Evolutionary conservation across 2,113 vertebrate genomes (phyloP), one percentile per base, ranked within the genome.

Genomic region (Brachypteracias leptosomus): DNA sequence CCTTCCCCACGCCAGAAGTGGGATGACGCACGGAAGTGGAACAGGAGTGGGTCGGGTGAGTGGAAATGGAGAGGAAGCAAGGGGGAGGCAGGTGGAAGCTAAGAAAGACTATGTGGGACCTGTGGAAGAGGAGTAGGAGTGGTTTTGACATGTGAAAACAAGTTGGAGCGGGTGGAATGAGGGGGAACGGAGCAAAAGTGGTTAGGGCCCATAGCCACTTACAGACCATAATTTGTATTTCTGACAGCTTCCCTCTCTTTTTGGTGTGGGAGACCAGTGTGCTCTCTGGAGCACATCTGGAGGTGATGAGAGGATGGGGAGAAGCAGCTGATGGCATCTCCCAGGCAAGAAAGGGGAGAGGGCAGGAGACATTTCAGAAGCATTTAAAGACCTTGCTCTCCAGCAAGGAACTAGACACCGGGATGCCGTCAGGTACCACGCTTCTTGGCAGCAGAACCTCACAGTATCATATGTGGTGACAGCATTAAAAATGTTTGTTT

Each of bases 101-200:
- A 75, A 92, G 80, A 66, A 89, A 91, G 88, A 57, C 61, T 89
- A 66, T 2, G 76, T 75, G 80, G 76, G 80, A 94, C 88, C 83
- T 92, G 76, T 44, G 66, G 93, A 95, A 90, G 62, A 61, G 22
- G 61, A 94, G 96, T 95, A 72, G 96, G 96, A 90, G 93, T 77
- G 88, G 36, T n/a, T 96, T 66, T 96, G 96, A 93, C 96, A 87
- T 90, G 88, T 79, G 96, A 89, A 87, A 96, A 96, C 29, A 73
- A 93, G 92, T 87, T 82, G 88, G 66, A 92, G 70, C 1, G 1
- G 49, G 57, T 68, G 58, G 76, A 72, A 89, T 0, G 13, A 49
- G 73, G 52, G 52, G 85, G 87, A 93, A 77, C 3, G 11, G 76
- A 92, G 63, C 63, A 94, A 71, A 79, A 57, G 59, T 77, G 47